Evolutionary conservation across 2,113 vertebrate genomes (phyloP), one percentile per base, ranked within the genome.

Genomic region (Xyliphius kryptos): DNA sequence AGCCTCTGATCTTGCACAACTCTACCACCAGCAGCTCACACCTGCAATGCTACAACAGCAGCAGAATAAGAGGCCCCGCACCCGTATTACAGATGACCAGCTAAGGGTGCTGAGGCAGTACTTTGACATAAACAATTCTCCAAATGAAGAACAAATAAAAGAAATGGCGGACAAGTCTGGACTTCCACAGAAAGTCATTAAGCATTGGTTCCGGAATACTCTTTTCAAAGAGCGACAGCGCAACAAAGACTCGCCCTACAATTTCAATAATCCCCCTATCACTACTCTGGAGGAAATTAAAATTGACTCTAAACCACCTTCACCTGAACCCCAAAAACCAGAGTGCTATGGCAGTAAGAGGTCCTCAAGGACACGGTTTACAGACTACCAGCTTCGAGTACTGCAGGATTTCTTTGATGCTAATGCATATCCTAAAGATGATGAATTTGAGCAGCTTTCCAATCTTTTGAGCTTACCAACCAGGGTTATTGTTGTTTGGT

Each of bases 131-230:
- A 99, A 99, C 85, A 99, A 99, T 76, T 99, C 96, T 48, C 96
- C 96, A 8, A 98, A 95, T 67, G 96, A 99, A 71, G 96, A 99
- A 6, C 96, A 99, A 80, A 98, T 99, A 78, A 97, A 99, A 81
- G 96, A 99, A 84, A 99, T 99, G 96, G 94, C 96, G 1, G 95
- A 99, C 74, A 98, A 98, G 67, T 99, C 96, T 0, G 93, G 94
- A 20, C 76, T 99, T 75, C 94, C 94, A 14, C 96, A 97, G 83
- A 99, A 99, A 69, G 96, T 99, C 63, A 99, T 99, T 78, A 99
- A 99, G 82, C 96, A 99, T 86, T 99, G 96, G 96, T 99, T 99
- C 82, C 88, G 96, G 74, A 99, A 99, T 76, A 99, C 96, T 0
- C 89, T 99, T 13, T 99, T 99, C 74, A 99, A 99, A 81, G 96